Percentiles rank a stretch among this genome's conserved stretches.
Evolutionary conservation across 2,888 invertebrate genomes (phyloP).

Genomic region (Calameuta filiformis): DNA sequence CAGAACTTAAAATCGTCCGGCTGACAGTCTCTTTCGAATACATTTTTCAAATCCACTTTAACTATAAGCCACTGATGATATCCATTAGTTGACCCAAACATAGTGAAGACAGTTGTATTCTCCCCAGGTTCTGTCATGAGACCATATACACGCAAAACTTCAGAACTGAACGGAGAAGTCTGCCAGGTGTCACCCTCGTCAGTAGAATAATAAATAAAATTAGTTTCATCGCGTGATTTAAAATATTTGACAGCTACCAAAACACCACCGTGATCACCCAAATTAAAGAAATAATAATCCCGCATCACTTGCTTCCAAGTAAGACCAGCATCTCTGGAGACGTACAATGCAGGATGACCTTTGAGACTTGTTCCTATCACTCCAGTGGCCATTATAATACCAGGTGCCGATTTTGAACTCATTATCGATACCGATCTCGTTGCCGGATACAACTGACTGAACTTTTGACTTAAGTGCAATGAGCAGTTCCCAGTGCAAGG

Average conservation of each 20-base stretch:
- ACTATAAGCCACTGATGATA: slow-evolving; percentile 91
- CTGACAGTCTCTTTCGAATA: slow-evolving; percentile 72
- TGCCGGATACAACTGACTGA: slow-evolving; percentile 84
- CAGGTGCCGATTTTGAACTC: slow-evolving; percentile 88
- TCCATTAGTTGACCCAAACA: slow-evolving; percentile 86
- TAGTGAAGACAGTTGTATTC: slow-evolving; percentile 89
- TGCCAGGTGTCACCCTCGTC: slow-evolving; percentile 89
- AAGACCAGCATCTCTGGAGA: slow-evolving; percentile 84
- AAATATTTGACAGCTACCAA: slow-evolving; percentile 87
- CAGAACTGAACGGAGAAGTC: slow-evolving; percentile 76
- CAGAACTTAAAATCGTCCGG: slow-evolving; percentile 87
- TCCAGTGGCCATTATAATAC: slow-evolving; percentile 88
- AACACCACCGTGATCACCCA: slow-evolving; percentile 92
- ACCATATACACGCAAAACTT: slow-evolving; percentile 86
- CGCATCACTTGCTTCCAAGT: slow-evolving; percentile 85
- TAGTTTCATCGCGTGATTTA: slow-evolving; percentile 80
- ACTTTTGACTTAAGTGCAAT: slow-evolving; percentile 87
- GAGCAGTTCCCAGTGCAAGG: slow-evolving; percentile 82
- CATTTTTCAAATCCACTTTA: slow-evolving; percentile 72
- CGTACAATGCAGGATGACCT: slow-evolving; percentile 83
- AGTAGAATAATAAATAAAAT: slow-evolving; percentile 83
- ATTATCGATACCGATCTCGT: slow-evolving; percentile 84
- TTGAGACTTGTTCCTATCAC: slow-evolving; percentile 82
- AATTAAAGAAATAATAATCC: slow-evolving; percentile 86
- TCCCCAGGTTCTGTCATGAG: slow-evolving; percentile 95